phyloP scores from a whole-genome alignment of 2,888 invertebrate species.

The Pteria penguin region DNA sequence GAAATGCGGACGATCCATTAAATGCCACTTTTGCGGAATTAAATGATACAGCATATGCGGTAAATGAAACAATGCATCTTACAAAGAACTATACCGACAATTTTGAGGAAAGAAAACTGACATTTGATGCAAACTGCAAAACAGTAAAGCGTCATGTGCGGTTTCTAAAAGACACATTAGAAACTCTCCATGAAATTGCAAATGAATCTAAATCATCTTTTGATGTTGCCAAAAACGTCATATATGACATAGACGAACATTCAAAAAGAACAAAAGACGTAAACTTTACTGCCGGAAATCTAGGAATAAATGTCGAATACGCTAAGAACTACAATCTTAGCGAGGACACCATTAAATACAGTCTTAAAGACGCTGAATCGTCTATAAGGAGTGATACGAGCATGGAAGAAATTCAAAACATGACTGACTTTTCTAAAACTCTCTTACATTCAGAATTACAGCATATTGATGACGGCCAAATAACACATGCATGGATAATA shows the following conservation, averaged over 20 bases:
- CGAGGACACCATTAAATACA: no score
- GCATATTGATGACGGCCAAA: no score
- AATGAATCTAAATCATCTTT: neutral
- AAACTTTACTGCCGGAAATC: neutral
- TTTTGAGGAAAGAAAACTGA: neutral
- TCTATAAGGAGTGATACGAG: no score
- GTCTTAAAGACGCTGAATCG: no score
- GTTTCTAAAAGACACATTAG: constrained; percentile 3
- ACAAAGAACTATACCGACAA: neutral
- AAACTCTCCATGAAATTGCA: neutral
- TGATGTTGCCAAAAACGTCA: neutral
- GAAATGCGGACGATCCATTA: neutral
- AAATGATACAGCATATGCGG: neutral
- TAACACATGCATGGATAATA: no score
- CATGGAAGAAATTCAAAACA: no score
- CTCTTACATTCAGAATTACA: no score
- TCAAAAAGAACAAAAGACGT: neutral
- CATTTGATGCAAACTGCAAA: neutral
- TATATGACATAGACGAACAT: neutral
- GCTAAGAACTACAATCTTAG: constrained; percentile 8
- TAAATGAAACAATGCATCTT: neutral
- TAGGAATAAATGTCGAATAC: constrained; percentile 9
- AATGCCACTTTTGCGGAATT: no score
- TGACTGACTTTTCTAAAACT: no score
- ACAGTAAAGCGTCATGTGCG: neutral